These are phyloP conservation scores for Pimephales promelas DNA, from an alignment of 2,113 vertebrate genomes.

Conservation along the genomic window DNA sequence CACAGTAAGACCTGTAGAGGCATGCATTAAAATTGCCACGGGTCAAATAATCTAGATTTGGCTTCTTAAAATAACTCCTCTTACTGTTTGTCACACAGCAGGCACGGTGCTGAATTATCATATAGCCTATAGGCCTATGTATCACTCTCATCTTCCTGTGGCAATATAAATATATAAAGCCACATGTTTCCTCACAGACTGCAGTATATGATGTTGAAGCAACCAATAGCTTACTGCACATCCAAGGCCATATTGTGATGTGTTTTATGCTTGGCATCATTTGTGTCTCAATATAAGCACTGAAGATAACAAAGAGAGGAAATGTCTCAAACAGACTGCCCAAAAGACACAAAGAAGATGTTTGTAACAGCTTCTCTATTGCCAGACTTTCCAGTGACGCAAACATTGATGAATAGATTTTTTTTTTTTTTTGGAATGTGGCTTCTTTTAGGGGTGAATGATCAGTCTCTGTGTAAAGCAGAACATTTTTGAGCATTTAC, in stretches of 20 bases:
- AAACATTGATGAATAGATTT: background rate
- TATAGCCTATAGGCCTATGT: background rate
- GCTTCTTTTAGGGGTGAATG: background rate
- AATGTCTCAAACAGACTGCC: conserved; percentile 8
- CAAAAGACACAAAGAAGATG: background rate
- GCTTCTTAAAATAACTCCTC: conserved; percentile 73
- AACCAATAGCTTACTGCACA: background rate
- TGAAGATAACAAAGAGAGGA: conserved; percentile 29
- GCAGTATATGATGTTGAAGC: background rate
- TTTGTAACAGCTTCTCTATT: conserved; percentile 14
- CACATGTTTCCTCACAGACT: background rate
- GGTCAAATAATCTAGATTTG: conserved; percentile 64
- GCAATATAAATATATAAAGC: background rate
- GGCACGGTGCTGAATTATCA: background rate
- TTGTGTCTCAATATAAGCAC: conserved; percentile 18
- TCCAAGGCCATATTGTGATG: background rate
- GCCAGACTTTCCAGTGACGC: background rate
- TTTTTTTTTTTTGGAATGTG: background rate
- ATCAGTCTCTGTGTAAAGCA: background rate
- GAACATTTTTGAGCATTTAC: conserved; percentile 4
- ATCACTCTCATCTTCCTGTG: background rate
- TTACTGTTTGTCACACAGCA: conserved; percentile 49
- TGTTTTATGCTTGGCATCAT: background rate
- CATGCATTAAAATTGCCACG: conserved; percentile 78
- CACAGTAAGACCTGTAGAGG: conserved; percentile 55